Base-by-base conservation (phyloP, 2,113 vertebrate species). In the Riparia riparia region DNA sequence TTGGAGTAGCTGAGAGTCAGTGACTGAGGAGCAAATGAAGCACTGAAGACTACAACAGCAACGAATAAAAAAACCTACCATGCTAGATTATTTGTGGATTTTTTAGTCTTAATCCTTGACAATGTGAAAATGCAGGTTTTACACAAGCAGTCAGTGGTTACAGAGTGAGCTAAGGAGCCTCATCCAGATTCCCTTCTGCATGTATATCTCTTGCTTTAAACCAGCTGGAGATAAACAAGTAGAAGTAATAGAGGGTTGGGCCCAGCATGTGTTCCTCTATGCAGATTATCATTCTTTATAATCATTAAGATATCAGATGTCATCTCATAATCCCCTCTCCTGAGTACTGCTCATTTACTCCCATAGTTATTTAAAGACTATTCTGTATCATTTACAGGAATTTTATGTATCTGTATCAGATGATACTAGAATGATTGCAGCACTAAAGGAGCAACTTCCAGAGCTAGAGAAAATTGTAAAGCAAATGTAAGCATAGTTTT, bases 381-480 rank as follows among this genome's bases (percentile, higher is more conserved):
- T 94, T 97, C 68, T 97, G 87, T 97, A 73, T 97, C 82, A 91
- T 96, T 97, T 98, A 69, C 95, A 99, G 99, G 99, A 99, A 95
- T 99, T 99, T 98, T 98, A 99, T 86, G 95, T 98, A 81, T 98
- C 98, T 53, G 99, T 99, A 89, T 99, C 98, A 86, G 98, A 99
- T 96, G 99, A 99, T 96, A 98, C 98, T 63, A 98, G 98, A 96
- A 97, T 97, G 92, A 98, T 99, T 95, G 97, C 98, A 83, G 94
- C 97, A 32, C 98, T 99, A 80, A 99, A 98, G 96, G 99, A 99
- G 45, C 99, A 99, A 78, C 98, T 99, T n/a, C 97, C 98, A 20
- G 98, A 99, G 78, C 83, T 99, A 92, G 99, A 99, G 95, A 99
- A 98, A 95, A 98, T 97, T n/a, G 98, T 99, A 81, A 99, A 99